phyloP scores from a whole-genome alignment of 2,113 vertebrate genomes.

The Microcebus lehilahytsara region DNA sequence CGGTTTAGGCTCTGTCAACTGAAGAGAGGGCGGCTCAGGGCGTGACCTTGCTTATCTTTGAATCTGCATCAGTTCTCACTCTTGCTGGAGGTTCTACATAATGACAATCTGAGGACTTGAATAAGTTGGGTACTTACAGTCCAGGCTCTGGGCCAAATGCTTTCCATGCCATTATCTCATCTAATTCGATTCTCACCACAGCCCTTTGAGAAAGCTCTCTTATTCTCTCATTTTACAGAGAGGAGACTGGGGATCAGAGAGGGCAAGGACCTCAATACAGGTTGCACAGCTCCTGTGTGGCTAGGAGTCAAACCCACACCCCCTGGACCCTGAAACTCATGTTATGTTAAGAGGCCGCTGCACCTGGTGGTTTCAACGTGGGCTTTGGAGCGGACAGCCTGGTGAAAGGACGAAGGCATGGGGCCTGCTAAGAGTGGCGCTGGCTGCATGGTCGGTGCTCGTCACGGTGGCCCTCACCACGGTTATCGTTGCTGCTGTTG shows the following conservation, averaged over 20 bases:
- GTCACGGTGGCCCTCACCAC: accelerated
- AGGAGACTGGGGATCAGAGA: background rate
- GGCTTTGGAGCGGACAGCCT: background rate
- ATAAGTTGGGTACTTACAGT: background rate
- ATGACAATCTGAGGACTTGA: background rate
- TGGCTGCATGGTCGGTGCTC: accelerated
- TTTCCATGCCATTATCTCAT: background rate
- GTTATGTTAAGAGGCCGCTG: background rate
- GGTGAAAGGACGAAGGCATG: accelerated
- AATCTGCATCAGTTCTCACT: background rate
- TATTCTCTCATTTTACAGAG: background rate
- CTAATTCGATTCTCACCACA: background rate
- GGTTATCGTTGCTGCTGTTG: accelerated
- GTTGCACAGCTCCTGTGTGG: background rate
- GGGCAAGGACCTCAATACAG: background rate
- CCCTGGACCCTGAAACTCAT: too few species aligned
- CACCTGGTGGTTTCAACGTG: background rate
- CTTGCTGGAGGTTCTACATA: background rate
- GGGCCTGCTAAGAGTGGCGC: accelerated
- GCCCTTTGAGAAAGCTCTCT: background rate
- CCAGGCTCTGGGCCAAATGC: background rate
- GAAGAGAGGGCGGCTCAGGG: background rate
- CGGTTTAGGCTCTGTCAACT: background rate
- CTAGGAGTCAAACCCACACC: background rate
- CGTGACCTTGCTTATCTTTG: background rate